A percentile compares a stretch with the other conserved stretches of the same genome.
phyloP scores from a whole-genome alignment of 2,888 invertebrate genomes.

The Cynaeus angustus region DNA sequence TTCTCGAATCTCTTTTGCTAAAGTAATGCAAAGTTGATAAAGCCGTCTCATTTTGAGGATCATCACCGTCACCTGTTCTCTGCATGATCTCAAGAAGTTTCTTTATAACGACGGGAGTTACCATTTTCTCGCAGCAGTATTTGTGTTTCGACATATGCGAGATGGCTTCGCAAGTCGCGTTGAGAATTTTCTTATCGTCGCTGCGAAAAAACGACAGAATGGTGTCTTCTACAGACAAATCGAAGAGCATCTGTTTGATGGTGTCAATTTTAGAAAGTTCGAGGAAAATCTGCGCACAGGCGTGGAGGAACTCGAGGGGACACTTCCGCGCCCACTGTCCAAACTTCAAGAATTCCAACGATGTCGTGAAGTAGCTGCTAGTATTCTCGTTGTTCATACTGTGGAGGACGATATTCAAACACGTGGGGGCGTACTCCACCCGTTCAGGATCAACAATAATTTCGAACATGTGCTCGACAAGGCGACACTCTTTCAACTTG shows the following conservation, averaged over 20 bases:
- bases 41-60: conserved; percentile 61
- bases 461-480: conserved; percentile 61
- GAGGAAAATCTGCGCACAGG: conserved; percentile 57
- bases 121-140: conserved; percentile 64
- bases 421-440: conserved; percentile 50
- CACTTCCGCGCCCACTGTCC: conserved; percentile 63
- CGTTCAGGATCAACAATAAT: conserved; percentile 57
- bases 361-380: conserved; percentile 60
- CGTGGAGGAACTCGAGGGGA: conserved; percentile 54
- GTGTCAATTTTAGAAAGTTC: conserved; percentile 59
- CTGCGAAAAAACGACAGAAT: conserved; percentile 61
- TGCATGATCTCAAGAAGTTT: conserved; percentile 58
- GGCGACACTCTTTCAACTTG: conserved; percentile 52
- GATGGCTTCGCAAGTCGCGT: conserved; percentile 61
- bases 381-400: conserved; percentile 61
- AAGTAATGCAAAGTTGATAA: conserved; percentile 61
- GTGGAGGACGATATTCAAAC: conserved; percentile 60
- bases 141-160: conserved; percentile 63
- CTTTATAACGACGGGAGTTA: conserved; percentile 60
- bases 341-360: conserved; percentile 62
- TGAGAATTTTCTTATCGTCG: conserved; percentile 58
- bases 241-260: conserved; percentile 62
- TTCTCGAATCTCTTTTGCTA: conserved; percentile 56
- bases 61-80: conserved; percentile 55
- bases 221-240: conserved; percentile 63